Base-by-base conservation (phyloP, 2,797 vertebrate genomes). In the Pristis pectinata region DNA sequence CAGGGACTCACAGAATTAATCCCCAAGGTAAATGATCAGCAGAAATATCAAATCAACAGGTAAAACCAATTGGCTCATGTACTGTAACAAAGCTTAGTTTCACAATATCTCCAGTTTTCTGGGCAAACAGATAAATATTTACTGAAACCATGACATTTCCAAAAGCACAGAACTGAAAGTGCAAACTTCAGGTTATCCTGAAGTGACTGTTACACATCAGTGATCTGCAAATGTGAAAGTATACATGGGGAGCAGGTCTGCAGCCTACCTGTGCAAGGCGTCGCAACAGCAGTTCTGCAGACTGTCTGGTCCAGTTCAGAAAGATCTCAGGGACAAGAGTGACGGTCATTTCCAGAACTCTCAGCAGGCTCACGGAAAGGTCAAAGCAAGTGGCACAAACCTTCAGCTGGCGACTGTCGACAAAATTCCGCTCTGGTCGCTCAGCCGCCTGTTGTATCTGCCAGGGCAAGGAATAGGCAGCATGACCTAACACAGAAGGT, bases 361-460 rank as follows among this genome's bases (percentile, higher is more conserved):
- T 98, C 95, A 99, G 97, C 96, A 99, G 97, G 96, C 99, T 99
- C 95, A 99, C 99, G 0, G 99, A 99, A 94, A 99, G 98, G 97
- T 99, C 99, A n/a, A 99, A 99, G 97, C 99, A 99, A 30, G 99
- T 99, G 49, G 99, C 99, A 0, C 98, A 99, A 95, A 99, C 99
- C 96, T 99, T 99, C 95, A 99, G 97, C 96, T 99, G 99, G 89
- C 99, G 97, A 24, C 98, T 99, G 97, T 99, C 99, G 95, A 99
- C 99, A 0, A 99, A 99, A 96, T 99, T 99, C 94, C 99, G 97
- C 96, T 99, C 99, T 11, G 99, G 97, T 92, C 99, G 98, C 94
- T 99, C 99, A 0, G 99, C 99, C 7, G 99, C 99, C 97, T 99
- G 99, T 96, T 99, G 99, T 96, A 99, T 99, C 99, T 99, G 96